A percentile compares a stretch with the other conserved stretches of the same genome.
These are phyloP conservation scores for Rhagologus leucostigma DNA, from an alignment of 2,113 vertebrate species.

Conservation along the genomic window DNA sequence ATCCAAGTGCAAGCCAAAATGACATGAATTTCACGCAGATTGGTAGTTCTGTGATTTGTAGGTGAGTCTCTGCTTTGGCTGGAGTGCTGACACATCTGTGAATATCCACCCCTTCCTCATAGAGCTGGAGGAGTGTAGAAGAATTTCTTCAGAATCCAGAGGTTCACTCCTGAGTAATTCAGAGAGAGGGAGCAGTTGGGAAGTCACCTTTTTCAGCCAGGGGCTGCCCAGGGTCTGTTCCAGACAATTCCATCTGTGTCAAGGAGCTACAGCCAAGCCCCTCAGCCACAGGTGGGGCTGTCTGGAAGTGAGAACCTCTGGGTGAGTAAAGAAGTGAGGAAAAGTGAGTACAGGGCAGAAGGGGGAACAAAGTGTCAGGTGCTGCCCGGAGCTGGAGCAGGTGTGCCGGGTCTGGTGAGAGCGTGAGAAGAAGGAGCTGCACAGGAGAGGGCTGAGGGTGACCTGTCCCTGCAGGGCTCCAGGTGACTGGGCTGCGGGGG, in stretches of 20 bases:
- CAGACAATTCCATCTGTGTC: background rate
- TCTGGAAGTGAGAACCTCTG: background rate
- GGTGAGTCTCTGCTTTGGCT: background rate
- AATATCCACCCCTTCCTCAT: background rate
- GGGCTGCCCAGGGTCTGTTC: background rate
- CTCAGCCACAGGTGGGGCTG: background rate
- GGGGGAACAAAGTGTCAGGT: background rate
- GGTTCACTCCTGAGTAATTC: background rate
- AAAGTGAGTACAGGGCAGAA: background rate
- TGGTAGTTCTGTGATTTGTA: background rate
- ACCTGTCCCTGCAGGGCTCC: background rate
- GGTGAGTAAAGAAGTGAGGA: background rate
- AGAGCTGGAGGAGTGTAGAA: background rate
- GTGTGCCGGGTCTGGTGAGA: background rate
- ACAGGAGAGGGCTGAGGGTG: background rate
- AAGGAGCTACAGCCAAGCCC: background rate
- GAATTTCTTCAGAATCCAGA: background rate
- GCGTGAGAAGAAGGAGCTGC: accelerated
- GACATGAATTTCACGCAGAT: background rate
- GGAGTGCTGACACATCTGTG: too few relatives aligned
- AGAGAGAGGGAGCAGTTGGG: background rate
- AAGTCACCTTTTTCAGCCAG: background rate
- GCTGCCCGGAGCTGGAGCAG: accelerated
- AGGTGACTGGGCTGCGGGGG: background rate
- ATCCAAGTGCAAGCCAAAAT: background rate